Evolutionary conservation across 2,888 invertebrate species (phyloP), one percentile per base, ranked within the genome.

Genomic region (Isoperla grammatica): DNA sequence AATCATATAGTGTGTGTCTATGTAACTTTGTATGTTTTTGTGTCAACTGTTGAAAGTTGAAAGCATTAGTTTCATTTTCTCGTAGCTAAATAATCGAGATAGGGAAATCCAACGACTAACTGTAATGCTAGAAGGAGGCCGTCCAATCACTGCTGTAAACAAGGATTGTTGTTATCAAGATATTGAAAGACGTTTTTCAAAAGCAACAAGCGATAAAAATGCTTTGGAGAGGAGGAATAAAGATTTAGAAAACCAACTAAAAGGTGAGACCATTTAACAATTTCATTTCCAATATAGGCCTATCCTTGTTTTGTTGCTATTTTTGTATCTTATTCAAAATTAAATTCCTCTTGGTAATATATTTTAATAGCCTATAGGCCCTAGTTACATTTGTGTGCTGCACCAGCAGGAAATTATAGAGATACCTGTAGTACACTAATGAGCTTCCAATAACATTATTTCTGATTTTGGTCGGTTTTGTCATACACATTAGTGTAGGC

Each of bases 31-130:
- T 42, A 20, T 56, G 22, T 55, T n/a, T 50, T 22, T 50, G 42
- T 50, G 4, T 42, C 48, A 37, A 20, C 19, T 48, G 23, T 39
- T 20, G 6, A 20, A 29, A 29, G 29, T 29, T 29, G 29, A 29
- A 29, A 29, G 5, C 29, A 29, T 29, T 29, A 29, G 29, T 29
- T 40, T 60, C 11, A 37, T 39, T 60, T 57, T 35, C 13, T 39
- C 50, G 15, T 57, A 64, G 61, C 53, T 63, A 23, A 54, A 66
- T 62, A 75, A 78, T 65, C 78, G 83, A 69, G 87, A 89, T 67
- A 81, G 81, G 69, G 90, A 90, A 78, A 87, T 90, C 67, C 72
- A 79, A 35, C 78, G 89, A 45, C 72, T 90, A 13, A 84, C 81
- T 69, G 80, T 81, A 63, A 74, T 88, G 70, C 73, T 88, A n/a